Conservation (phyloP, 1,140 invertebrate species). For the Rhagoletis zephyria region DNA sequence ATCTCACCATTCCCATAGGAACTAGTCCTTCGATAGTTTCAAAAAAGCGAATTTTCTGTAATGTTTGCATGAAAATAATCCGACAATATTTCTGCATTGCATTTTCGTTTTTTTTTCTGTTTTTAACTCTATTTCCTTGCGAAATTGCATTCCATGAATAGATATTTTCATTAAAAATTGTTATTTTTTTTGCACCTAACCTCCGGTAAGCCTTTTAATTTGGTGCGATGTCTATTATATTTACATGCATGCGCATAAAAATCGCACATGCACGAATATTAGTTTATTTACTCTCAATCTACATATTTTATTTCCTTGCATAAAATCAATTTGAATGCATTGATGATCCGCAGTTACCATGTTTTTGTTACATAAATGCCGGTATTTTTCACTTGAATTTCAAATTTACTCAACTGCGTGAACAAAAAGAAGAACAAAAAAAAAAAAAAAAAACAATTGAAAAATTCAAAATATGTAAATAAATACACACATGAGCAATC, state of each 20-base stretch:
- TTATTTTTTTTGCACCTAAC: not conserved
- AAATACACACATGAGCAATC: conserved; percentile 29
- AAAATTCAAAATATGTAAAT: conserved; percentile 22
- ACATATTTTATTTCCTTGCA: not conserved
- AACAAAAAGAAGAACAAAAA: not conserved
- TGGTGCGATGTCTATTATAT: not conserved
- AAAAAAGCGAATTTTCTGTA: too few relatives aligned
- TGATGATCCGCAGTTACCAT: not conserved
- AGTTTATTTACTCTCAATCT: not conserved
- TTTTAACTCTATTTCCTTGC: not conserved
- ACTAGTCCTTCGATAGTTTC: too few relatives aligned
- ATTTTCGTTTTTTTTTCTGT: not conserved
- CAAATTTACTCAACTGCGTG: not conserved
- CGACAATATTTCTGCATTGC: not conserved
- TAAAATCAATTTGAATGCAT: conserved; percentile 31
- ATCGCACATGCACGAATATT: not conserved
- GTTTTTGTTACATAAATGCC: not conserved
- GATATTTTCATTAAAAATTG: not conserved
- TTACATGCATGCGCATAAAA: not conserved
- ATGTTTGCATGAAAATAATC: too few relatives aligned
- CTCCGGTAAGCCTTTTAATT: conserved; percentile 2
- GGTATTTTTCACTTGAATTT: not conserved
- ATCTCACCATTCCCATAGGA: too few relatives aligned
- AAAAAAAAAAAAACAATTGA: not conserved
- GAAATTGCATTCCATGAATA: not conserved